phyloP scores from a whole-genome alignment of 2,888 invertebrate species.

The Noctua pronuba region DNA sequence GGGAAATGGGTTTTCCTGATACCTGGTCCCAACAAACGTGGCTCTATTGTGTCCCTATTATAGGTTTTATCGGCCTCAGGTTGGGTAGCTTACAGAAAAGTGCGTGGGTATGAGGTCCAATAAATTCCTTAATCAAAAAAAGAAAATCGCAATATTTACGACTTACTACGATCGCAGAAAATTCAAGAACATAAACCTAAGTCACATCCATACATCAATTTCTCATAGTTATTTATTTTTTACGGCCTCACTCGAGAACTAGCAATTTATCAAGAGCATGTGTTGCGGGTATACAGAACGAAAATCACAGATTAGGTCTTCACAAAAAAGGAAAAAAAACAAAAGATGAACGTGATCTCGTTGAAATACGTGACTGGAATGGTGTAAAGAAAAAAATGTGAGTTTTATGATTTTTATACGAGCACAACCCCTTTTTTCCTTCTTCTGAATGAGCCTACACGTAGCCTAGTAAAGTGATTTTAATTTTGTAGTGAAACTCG shows the following conservation, averaged over 20 bases:
- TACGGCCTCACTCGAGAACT: slow-evolving; percentile 71
- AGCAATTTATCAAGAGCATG: slow-evolving; percentile 84
- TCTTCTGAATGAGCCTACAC: slow-evolving; percentile 63
- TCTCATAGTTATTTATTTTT: slow-evolving; percentile 79
- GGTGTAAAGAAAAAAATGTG: slow-evolving; percentile 68
- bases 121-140: slow-evolving; percentile 31
- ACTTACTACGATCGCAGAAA: slow-evolving; percentile 31
- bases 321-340: slow-evolving; percentile 74
- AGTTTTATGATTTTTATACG: slow-evolving; percentile 82
- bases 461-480: slow-evolving; percentile 60
- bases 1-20: slow-evolving; percentile 54
- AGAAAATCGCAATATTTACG: slow-evolving; percentile 34
- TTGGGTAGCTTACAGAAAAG: slow-evolving; percentile 28
- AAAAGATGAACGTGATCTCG: slow-evolving; percentile 81
- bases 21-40: slow-evolving; percentile 46
- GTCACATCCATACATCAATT: slow-evolving; percentile 77
- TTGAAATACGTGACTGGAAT: slow-evolving; percentile 80
- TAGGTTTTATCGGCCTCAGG: slow-evolving; percentile 29
- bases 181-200: slow-evolving; percentile 64
- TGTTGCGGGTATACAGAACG: slow-evolving; percentile 74
- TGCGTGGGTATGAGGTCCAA: slow-evolving; percentile 1
- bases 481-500: slow-evolving; percentile 60
- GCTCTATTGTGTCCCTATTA: slow-evolving; percentile 50
- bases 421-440: slow-evolving; percentile 70
- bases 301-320: slow-evolving; percentile 81